A percentile compares a stretch with the other conserved stretches of the same genome.
phyloP scores from a whole-genome alignment of 2,797 vertebrate genomes.

The Melanotaenia parkinsoni region DNA sequence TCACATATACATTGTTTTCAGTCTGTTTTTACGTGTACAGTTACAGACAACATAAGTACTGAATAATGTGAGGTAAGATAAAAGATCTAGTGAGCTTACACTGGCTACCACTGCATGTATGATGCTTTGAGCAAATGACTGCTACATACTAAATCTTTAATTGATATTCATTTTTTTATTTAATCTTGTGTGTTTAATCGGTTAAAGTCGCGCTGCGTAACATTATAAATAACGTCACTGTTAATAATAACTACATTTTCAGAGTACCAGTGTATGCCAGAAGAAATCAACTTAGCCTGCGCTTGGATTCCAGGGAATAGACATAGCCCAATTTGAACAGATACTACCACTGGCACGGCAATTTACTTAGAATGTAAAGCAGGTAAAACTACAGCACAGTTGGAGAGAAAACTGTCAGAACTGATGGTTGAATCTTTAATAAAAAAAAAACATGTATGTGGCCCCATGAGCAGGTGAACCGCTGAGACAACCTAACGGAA shows the following conservation, averaged over 20 bases:
- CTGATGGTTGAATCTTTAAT: neutral
- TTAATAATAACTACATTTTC: neutral
- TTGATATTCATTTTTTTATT: neutral
- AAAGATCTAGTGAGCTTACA: constrained; percentile 12
- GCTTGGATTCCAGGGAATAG: constrained; percentile 72
- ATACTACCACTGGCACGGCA: neutral
- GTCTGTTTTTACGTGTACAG: neutral
- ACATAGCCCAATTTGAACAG: constrained; percentile 66
- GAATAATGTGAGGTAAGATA: neutral
- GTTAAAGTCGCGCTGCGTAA: neutral
- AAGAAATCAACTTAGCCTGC: constrained; percentile 42
- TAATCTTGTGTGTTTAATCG: neutral
- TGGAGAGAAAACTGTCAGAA: neutral
- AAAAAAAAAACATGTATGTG: neutral
- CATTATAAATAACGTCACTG: neutral
- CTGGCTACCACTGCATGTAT: constrained; percentile 1
- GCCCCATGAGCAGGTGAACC: constrained; percentile 41
- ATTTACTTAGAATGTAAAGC: neutral
- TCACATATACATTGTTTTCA: neutral
- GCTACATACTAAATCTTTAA: neutral
- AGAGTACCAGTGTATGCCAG: neutral
- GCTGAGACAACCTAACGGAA: constrained; percentile 59
- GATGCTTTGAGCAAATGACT: constrained; percentile 6
- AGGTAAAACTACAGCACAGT: neutral
- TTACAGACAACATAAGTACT: neutral